These are phyloP conservation scores for Hoplostethus atlanticus DNA, from an alignment of 2,797 vertebrate species.

Conservation along the genomic window DNA sequence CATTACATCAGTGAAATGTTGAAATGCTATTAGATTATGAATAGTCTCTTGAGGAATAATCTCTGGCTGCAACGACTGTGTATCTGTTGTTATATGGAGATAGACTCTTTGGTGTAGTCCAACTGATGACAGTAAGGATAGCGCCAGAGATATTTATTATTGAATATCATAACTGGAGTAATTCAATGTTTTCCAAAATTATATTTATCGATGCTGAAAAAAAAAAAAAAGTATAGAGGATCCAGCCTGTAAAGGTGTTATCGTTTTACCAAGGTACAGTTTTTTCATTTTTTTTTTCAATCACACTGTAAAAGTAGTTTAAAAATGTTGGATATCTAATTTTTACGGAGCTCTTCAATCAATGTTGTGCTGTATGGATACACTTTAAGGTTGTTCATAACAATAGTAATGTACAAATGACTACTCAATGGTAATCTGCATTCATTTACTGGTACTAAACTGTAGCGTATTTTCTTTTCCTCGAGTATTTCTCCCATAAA, in stretches of 20 bases:
- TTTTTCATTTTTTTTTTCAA: no score
- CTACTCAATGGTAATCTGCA: no score
- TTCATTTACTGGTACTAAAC: neutral
- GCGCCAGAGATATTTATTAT: conserved; percentile 41
- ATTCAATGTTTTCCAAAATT: conserved; percentile 40
- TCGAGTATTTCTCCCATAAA: neutral
- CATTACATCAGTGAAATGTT: conserved; percentile 64
- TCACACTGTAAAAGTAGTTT: no score
- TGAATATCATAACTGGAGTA: conserved; percentile 53
- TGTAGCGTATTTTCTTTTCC: neutral
- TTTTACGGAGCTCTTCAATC: neutral
- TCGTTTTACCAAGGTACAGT: neutral
- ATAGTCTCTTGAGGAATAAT: conserved; percentile 61
- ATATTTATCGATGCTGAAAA: conserved; percentile 27
- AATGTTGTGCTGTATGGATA: neutral
- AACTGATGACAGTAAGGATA: conserved; percentile 57
- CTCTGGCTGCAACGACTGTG: conserved; percentile 53
- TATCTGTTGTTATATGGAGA: conserved; percentile 56
- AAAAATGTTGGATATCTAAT: neutral
- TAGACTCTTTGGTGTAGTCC: conserved; percentile 47
- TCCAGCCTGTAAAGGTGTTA: conserved; percentile 21
- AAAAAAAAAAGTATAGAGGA: neutral
- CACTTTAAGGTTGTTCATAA: neutral
- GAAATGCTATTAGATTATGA: conserved; percentile 72
- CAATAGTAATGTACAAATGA: conserved; percentile 2